phyloP scores from a whole-genome alignment of 1,140 invertebrate genomes.

The Proctacanthus coquilletti region DNA sequence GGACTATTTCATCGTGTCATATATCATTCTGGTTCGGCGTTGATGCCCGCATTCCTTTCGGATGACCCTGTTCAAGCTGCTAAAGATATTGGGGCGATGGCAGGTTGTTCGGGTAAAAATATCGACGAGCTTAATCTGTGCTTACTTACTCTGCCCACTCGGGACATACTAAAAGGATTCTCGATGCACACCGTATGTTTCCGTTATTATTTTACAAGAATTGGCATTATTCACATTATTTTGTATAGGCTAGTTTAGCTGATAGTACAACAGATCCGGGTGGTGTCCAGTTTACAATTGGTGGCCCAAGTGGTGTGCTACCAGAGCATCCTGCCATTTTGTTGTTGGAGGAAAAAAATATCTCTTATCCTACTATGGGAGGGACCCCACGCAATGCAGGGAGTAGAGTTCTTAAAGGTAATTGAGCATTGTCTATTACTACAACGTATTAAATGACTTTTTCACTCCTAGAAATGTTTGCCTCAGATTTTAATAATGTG shows the following conservation, averaged over 20 bases:
- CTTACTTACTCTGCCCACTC: conserved; percentile 18
- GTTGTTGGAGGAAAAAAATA: conserved; percentile 21
- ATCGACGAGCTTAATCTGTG: conserved; percentile 23
- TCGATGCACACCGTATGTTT: no score
- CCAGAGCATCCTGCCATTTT: conserved; percentile 26
- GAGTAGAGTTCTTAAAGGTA: conserved; percentile 20
- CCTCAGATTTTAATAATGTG: conserved; percentile 23
- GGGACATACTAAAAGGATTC: conserved; percentile 22
- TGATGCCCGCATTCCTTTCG: conserved; percentile 26
- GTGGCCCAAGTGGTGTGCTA: conserved; percentile 22
- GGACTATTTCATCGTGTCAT: conserved; percentile 25
- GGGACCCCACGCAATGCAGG: conserved; percentile 25
- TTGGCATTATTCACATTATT: no score
- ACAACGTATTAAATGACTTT: neutral
- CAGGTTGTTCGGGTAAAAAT: conserved; percentile 20
- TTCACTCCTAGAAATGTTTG: conserved; percentile 16
- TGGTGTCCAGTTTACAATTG: conserved; percentile 28
- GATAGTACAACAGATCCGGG: no score
- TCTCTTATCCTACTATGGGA: conserved; percentile 24
- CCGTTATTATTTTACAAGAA: no score
- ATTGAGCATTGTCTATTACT: conserved; percentile 8
- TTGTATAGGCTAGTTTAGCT: no score
- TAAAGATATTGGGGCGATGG: conserved; percentile 21
- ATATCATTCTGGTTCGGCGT: conserved; percentile 25
- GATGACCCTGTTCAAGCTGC: conserved; percentile 23